These are phyloP conservation scores for Trichechus manatus DNA, from an alignment of 2,113 vertebrate species.

Conservation along the genomic window DNA sequence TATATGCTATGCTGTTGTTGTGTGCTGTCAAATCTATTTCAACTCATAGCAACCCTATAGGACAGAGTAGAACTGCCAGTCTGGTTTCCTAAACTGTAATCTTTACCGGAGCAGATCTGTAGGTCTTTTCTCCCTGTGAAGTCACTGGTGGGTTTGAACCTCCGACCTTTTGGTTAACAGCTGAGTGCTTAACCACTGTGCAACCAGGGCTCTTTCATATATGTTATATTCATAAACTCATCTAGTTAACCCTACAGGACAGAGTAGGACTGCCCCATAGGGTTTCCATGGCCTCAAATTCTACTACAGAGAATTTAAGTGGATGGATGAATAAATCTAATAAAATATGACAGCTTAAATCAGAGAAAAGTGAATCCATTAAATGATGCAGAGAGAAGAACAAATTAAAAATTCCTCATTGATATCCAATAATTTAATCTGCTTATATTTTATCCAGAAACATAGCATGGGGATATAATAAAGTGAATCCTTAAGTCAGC, in stretches of 20 bases:
- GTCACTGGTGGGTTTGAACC: too few relatives aligned
- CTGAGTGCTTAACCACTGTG: too few relatives aligned
- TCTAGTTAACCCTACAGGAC: too few relatives aligned
- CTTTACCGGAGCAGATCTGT: too few relatives aligned
- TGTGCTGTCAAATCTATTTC: neutral
- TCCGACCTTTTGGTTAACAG: too few relatives aligned
- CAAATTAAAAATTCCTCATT: neutral
- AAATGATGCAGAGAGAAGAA: constrained; percentile 24
- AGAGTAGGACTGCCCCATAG: too few relatives aligned
- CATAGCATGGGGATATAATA: neutral
- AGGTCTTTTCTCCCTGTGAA: neutral
- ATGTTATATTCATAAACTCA: neutral
- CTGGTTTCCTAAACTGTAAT: neutral
- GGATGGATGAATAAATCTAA: neutral
- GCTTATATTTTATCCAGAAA: neutral
- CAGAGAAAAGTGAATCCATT: constrained; percentile 70
- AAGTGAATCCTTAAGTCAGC: neutral
- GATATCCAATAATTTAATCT: neutral
- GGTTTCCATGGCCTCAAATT: neutral
- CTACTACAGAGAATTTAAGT: neutral
- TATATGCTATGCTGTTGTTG: neutral
- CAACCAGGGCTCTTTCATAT: neutral
- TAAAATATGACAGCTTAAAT: constrained; percentile 64
- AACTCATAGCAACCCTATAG: neutral
- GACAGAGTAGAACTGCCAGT: neutral